A percentile compares a stretch with the other conserved stretches of the same genome.
These are phyloP conservation scores for Geophilus truncorum DNA, from an alignment of 2,888 invertebrate genomes.

Conservation along the genomic window DNA sequence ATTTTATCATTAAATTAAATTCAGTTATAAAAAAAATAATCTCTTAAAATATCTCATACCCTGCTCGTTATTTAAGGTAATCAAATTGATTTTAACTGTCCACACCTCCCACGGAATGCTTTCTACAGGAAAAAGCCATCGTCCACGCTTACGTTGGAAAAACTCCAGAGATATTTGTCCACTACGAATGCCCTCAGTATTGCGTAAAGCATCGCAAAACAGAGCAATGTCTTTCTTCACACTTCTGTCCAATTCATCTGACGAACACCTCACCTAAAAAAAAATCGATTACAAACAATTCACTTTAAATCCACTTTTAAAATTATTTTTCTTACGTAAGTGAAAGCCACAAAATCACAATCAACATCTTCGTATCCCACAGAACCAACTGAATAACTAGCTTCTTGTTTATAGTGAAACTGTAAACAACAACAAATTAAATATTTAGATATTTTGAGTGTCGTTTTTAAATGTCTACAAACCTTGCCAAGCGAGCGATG, in stretches of 20 bases:
- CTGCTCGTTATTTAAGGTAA: conserved; percentile 76
- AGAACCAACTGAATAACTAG: conserved; percentile 91
- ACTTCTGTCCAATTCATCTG: conserved; percentile 53
- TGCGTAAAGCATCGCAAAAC: conserved; percentile 50
- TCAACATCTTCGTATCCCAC: conserved; percentile 94
- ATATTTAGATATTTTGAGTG: too few species aligned
- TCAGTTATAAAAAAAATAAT: not conserved
- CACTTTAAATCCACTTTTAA: not conserved
- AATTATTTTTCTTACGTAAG: conserved; percentile 62
- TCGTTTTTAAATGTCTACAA: not conserved
- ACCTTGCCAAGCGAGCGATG: conserved; percentile 79
- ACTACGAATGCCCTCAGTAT: conserved; percentile 44
- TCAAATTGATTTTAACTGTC: conserved; percentile 86
- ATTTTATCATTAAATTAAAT: too few species aligned
- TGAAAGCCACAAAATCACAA: conserved; percentile 96
- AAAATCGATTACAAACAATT: not conserved
- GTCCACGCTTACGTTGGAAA: conserved; percentile 81
- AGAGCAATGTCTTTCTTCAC: conserved; percentile 64
- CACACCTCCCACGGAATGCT: conserved; percentile 98
- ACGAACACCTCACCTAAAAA: conserved; percentile 71
- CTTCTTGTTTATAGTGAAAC: conserved; percentile 89
- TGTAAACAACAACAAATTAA: too few species aligned
- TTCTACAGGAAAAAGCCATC: conserved; percentile 86
- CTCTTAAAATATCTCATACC: conserved; percentile 45
- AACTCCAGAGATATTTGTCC: conserved; percentile 81